Evolutionary conservation across 2,113 vertebrate genomes (phyloP).

Genomic region (Excalfactoria chinensis): DNA sequence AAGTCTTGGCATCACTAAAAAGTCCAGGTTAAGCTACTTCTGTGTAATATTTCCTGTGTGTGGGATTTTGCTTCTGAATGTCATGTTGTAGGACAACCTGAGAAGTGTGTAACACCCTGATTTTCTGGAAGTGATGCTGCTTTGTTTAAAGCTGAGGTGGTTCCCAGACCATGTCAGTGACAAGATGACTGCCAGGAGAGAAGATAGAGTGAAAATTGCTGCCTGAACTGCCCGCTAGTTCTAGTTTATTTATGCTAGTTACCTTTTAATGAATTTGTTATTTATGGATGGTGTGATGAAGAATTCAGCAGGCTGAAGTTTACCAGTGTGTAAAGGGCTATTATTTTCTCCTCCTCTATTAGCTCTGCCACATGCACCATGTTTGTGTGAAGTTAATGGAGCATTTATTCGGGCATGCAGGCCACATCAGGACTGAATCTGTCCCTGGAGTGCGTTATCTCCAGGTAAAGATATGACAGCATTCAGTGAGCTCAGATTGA

Average conservation of each 20-base stretch:
- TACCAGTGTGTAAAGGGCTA: accelerated
- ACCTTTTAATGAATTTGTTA: neutral
- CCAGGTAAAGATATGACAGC: conserved; percentile 11
- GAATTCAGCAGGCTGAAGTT: neutral
- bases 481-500: neutral
- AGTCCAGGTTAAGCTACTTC: neutral
- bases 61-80: neutral
- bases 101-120: neutral
- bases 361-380: too few relatives aligned
- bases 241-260: neutral
- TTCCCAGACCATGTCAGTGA: neutral
- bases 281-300: neutral
- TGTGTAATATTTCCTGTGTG: neutral
- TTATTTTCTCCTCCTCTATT: neutral
- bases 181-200: neutral
- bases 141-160: neutral
- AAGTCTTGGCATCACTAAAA: neutral
- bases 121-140: neutral
- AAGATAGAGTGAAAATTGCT: neutral
- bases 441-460: neutral
- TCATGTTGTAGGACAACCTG: neutral
- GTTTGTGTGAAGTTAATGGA: neutral
- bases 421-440: neutral
- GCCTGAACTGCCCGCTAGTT: neutral
- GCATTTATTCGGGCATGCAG: neutral